These are phyloP conservation scores for Anguilla marmorata DNA, from an alignment of 2,797 vertebrate genomes.

Conservation along the genomic window DNA sequence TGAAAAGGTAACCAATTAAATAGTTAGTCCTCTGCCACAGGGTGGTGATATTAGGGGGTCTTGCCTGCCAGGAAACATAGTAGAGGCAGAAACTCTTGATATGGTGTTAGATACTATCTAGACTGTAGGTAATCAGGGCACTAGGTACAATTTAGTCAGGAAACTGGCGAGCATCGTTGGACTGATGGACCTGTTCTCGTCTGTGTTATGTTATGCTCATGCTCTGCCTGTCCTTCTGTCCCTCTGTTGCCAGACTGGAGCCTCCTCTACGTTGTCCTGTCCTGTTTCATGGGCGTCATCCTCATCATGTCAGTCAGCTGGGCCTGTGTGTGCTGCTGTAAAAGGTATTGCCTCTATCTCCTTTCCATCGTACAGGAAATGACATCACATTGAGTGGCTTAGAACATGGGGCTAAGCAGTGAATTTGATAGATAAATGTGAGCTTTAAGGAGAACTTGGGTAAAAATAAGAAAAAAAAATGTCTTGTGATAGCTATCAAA, in stretches of 20 bases:
- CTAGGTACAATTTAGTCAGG: too few species aligned
- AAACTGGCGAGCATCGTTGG: too few species aligned
- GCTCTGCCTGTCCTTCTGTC: constrained; percentile 48
- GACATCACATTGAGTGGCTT: not conserved
- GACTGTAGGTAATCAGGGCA: too few species aligned
- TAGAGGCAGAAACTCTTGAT: too few species aligned
- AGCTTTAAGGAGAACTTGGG: not conserved
- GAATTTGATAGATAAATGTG: not conserved
- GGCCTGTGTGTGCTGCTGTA: constrained; percentile 84
- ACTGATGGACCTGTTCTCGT: too few species aligned
- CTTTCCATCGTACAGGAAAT: constrained; percentile 4
- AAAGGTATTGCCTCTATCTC: constrained; percentile 69
- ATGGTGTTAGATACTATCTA: too few species aligned
- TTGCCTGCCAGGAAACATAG: too few species aligned
- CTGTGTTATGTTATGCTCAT: too few species aligned
- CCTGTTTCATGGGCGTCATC: constrained; percentile 70
- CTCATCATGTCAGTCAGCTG: constrained; percentile 73
- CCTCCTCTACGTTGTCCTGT: constrained; percentile 78
- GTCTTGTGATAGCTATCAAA: not conserved
- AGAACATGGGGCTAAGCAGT: not conserved
- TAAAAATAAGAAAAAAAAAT: not conserved
- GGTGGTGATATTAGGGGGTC: not conserved
- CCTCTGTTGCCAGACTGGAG: constrained; percentile 80
- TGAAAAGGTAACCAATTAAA: too few species aligned
- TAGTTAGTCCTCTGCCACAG: not conserved